Evolutionary conservation across 2,113 vertebrate genomes (phyloP), one percentile per base, ranked within the genome.

Genomic region (Melanocharis versteri): DNA sequence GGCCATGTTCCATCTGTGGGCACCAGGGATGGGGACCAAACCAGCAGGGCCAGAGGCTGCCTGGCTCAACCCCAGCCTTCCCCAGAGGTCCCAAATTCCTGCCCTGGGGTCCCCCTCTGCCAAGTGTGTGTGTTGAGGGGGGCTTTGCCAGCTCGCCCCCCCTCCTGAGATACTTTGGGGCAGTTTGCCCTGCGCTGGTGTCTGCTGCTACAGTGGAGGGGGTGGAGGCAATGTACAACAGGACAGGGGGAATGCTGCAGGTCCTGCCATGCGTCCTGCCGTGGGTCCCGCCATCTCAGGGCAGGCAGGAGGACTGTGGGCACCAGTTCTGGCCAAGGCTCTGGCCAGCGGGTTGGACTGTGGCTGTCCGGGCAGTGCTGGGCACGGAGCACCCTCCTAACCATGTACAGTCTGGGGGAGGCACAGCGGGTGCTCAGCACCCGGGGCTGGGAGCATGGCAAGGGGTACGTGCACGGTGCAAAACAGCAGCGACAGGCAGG

Each of bases 131-230:
- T 90, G 56, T 89, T 5, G 54, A 97, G 83, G 94, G 95, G 91
- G 39, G 89, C 94, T 93, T 92, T 93, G 86, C 94, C 89, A 95
- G 91, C 89, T 83, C 1, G 14, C 91, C 75, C 94, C 91, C 84
- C 77, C 94, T 89, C 96, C 96, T 97, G 96, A 97, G 96, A 96
- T 96, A 94, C 92, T 92, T 68, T 77, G 81, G 91, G 96, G 76
- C 94, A 3, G 18, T 95, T 94, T 83, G 95, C 91, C 94, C 96
- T 95, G 95, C 71, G 96, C 96, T 97, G 95, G 95, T 96, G 95
- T 94, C 64, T 95, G 94, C 72, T 97, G 95, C 96, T 96, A 92
- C 93, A 84, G 71, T 95, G 94, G 95, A 96, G 95, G 92, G 80
- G 94, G 94, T 91, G 91, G 84, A 95, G 90, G 94, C 90, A 69